Percentiles rank a stretch among this genome's conserved stretches.
These are phyloP conservation scores for Acleris emargana DNA, from an alignment of 2,888 invertebrate species.

Conservation along the genomic window DNA sequence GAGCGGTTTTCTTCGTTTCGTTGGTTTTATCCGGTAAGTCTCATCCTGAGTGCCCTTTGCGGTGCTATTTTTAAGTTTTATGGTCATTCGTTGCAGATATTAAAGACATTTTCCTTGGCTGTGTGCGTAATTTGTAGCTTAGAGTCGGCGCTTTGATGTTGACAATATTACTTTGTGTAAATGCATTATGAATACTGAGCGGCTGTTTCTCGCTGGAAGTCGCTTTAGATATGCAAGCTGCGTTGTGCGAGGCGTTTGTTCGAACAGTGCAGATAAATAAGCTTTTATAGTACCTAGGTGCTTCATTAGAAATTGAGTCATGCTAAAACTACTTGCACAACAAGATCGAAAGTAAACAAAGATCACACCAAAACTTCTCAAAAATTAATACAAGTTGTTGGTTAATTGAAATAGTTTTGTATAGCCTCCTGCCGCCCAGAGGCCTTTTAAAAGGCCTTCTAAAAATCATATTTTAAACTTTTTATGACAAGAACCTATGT, in stretches of 20 bases:
- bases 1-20: constrained; percentile 60
- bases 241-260: constrained; percentile 29
- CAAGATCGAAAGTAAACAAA: neutral
- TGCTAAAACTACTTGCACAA: neutral
- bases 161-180: constrained; percentile 38
- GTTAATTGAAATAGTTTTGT: too few relatives aligned
- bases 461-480: too few relatives aligned
- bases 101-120: constrained; percentile 63
- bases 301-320: constrained; percentile 5
- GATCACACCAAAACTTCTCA: too few relatives aligned
- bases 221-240: constrained; percentile 23
- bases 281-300: neutral
- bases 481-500: too few relatives aligned
- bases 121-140: constrained; percentile 50
- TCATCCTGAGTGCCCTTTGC: constrained; percentile 64
- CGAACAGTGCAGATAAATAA: constrained; percentile 7
- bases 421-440: too few relatives aligned
- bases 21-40: constrained; percentile 75
- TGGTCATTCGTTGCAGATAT: constrained; percentile 71
- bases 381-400: too few relatives aligned
- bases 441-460: too few relatives aligned
- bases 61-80: constrained; percentile 72
- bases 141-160: constrained; percentile 50
- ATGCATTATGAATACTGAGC: constrained; percentile 25
- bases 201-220: constrained; percentile 22